phyloP scores from a whole-genome alignment of 2,888 invertebrate species.

The Spialia ferax region DNA sequence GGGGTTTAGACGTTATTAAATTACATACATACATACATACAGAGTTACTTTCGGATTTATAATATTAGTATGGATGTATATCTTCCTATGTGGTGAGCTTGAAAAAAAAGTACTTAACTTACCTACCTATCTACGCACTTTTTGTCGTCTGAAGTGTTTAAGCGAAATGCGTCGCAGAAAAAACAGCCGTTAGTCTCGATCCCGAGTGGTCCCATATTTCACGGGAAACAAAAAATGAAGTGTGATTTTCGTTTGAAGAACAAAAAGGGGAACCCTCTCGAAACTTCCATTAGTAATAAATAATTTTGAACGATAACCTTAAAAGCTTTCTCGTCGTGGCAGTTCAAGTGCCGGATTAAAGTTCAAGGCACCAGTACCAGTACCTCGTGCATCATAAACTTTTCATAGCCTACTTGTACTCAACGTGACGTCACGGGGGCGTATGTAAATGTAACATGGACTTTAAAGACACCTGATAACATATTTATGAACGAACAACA shows the following conservation, averaged over 20 bases:
- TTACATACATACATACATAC: too few species aligned
- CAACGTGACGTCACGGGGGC: background rate
- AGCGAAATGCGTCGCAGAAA: slow-evolving; percentile 33
- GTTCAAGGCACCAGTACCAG: slow-evolving; percentile 59
- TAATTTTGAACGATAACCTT: slow-evolving; percentile 76
- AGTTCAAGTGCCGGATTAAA: slow-evolving; percentile 66
- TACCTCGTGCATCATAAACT: slow-evolving; percentile 27
- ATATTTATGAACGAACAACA: too few species aligned
- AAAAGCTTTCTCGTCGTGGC: slow-evolving; percentile 72
- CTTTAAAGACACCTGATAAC: too few species aligned
- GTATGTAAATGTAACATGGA: too few species aligned
- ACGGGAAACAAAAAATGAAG: slow-evolving; percentile 60
- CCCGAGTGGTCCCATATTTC: slow-evolving; percentile 58
- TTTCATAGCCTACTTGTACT: slow-evolving; percentile 36
- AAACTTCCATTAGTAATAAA: slow-evolving; percentile 78
- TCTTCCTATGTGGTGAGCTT: background rate
- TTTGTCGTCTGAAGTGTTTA: slow-evolving; percentile 31
- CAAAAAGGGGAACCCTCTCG: slow-evolving; percentile 58
- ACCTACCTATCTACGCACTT: background rate
- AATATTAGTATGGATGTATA: too few species aligned
- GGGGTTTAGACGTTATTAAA: too few species aligned
- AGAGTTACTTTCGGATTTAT: too few species aligned
- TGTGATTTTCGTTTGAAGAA: slow-evolving; percentile 51
- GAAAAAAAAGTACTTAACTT: background rate
- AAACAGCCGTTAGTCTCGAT: slow-evolving; percentile 46